These are phyloP conservation scores for Gorsachius magnificus DNA, from an alignment of 2,797 vertebrate species.

Conservation along the genomic window DNA sequence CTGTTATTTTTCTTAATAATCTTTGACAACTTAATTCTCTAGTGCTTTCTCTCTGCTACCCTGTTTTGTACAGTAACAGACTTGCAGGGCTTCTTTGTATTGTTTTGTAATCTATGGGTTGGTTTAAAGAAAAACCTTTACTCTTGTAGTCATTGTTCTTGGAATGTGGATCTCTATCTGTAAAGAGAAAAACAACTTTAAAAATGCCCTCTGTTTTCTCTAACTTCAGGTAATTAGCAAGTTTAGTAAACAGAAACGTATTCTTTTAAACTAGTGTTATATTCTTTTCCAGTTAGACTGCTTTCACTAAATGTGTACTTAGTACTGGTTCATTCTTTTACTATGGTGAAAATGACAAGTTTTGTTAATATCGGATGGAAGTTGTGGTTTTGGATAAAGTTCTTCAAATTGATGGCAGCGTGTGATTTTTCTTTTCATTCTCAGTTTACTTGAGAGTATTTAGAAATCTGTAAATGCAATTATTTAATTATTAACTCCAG, in stretches of 20 bases:
- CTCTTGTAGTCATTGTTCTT: slow-evolving; percentile 18
- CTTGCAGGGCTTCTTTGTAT: not conserved
- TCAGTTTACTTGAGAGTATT: not conserved
- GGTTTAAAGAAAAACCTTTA: slow-evolving; percentile 38
- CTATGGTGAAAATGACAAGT: slow-evolving; percentile 13
- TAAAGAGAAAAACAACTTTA: not conserved
- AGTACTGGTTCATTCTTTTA: slow-evolving; percentile 26
- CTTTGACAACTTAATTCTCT: not conserved
- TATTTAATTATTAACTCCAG: not conserved
- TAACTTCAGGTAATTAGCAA: not conserved
- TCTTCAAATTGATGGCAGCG: not conserved
- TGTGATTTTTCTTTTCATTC: slow-evolving; percentile 22
- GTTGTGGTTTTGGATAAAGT: slow-evolving; percentile 56
- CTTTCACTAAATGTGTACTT: not conserved
- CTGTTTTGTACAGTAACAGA: not conserved
- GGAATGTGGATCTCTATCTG: not conserved
- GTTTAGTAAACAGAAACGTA: not conserved
- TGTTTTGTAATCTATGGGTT: slow-evolving; percentile 27
- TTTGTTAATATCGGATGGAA: slow-evolving; percentile 41
- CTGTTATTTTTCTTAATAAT: not conserved
- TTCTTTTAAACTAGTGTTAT: slow-evolving; percentile 37
- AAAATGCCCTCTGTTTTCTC: slow-evolving; percentile 8
- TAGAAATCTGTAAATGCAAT: not conserved
- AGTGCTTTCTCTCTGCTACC: slow-evolving; percentile 16
- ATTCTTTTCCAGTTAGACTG: slow-evolving; percentile 4